These are phyloP conservation scores for Zingel zingel DNA, from an alignment of 2,113 vertebrate genomes.

Conservation along the genomic window DNA sequence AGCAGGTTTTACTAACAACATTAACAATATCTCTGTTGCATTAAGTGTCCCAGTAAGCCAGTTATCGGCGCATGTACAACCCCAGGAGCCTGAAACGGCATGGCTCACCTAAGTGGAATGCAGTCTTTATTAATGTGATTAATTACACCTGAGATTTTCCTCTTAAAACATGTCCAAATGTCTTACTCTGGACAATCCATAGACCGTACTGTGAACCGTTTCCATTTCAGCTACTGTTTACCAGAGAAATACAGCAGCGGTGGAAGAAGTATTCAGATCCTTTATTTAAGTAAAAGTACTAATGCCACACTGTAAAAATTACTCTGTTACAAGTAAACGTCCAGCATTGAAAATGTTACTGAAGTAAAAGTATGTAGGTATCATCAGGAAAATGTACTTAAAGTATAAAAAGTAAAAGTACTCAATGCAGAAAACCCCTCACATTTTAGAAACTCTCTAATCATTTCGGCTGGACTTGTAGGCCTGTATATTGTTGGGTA, in stretches of 20 bases:
- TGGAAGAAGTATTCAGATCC: no score
- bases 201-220: neutral
- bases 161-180: conserved; percentile 1
- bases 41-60: neutral
- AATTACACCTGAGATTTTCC: conserved; percentile 4
- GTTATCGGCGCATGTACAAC: neutral
- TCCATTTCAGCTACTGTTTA: neutral
- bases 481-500: no score
- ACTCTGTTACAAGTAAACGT: no score
- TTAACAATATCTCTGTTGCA: neutral
- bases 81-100: neutral
- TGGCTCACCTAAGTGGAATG: conserved; percentile 6
- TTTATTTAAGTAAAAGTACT: no score
- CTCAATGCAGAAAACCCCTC: no score
- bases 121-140: neutral
- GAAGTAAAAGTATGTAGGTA: no score
- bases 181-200: neutral
- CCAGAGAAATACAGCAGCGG: neutral
- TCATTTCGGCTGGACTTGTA: no score
- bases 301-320: no score
- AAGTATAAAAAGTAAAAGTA: no score
- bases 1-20: neutral
- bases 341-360: no score
- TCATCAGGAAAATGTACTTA: no score
- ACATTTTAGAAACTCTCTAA: no score